phyloP scores from a whole-genome alignment of 2,113 vertebrate genomes.

The Aythya baeri region DNA sequence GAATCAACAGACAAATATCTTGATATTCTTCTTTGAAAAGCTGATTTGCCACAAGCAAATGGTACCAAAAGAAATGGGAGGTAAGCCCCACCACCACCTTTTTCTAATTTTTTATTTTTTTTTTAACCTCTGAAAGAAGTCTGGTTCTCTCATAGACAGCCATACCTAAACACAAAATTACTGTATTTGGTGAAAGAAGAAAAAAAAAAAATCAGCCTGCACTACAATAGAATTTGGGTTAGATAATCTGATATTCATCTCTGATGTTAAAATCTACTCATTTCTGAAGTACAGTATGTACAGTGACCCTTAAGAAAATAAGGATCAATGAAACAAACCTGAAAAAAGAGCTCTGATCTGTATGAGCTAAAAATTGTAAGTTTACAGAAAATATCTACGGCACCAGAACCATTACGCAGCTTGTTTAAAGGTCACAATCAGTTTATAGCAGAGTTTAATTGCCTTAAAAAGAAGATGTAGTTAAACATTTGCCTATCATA shows the following conservation, averaged over 20 bases:
- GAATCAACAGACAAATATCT: not conserved
- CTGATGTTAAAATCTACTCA: not conserved
- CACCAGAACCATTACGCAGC: slow-evolving; percentile 7
- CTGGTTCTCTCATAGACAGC: not conserved
- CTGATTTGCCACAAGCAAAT: not conserved
- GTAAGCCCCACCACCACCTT: not conserved
- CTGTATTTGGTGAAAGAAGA: not conserved
- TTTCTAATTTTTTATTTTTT: too few species aligned
- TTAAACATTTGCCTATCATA: slow-evolving; percentile 4
- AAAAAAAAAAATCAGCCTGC: not conserved
- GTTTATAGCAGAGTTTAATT: slow-evolving; percentile 41
- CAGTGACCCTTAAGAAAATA: not conserved
- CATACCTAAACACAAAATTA: not conserved
- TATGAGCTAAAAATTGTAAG: not conserved
- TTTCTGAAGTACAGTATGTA: not conserved
- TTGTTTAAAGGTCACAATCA: slow-evolving; percentile 57
- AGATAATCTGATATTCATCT: not conserved
- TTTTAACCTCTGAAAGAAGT: not conserved
- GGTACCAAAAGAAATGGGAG: not conserved
- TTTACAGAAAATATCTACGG: not conserved
- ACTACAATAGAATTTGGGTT: not conserved
- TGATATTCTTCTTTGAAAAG: not conserved
- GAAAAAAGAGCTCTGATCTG: slow-evolving; percentile 5
- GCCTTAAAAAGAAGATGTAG: slow-evolving; percentile 32
- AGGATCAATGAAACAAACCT: not conserved